Base-by-base conservation (phyloP, 1,140 invertebrate genomes). In the Pseudoatta argentina region DNA sequence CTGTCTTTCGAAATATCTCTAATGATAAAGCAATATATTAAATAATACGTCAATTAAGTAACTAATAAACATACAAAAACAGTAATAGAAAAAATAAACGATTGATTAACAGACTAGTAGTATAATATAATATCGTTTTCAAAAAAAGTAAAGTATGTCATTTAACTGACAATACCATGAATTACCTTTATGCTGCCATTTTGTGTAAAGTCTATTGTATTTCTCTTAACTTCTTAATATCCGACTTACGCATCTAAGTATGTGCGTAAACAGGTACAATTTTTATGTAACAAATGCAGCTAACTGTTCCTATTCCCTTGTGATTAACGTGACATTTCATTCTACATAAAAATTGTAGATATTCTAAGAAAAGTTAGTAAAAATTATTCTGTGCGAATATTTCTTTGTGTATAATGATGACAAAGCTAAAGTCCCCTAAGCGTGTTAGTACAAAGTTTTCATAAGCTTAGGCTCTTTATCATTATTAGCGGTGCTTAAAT, bases 201-300 rank as follows among this genome's bases (percentile, higher is more conserved):
- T 48, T 18, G 30, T 57, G 8, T 27, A 81, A 71, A 57, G 10
- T 24, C 39, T 57, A 71, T 24, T 59, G 10, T 71, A 34, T 27
- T 57, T 57, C 12, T 24, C 48, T 59, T 48, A 27, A 18, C 53
- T 81, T 18, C 30, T 67, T 81, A 69, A 24, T 73, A 61, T 81
- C 18, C 53, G 44, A 51, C 55, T 83, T 83, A 61, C n/a, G n/a
- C 55, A 63, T 75, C n/a, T 72, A 83, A 57, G 55, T 85, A 69
- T 86, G 34, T 85, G 66, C 57, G 72, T 67, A 77, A 76, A 87
- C 89, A 90, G 89, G 89, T 90, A 89, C 89, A 61, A 89, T 90
- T 89, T 87, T 87, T 48, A 53, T 78, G n/a, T 85, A 89, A 79
- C 76, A 72, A 78, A 83, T 76, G 71, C 81, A 57, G 76, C 59